Evolutionary conservation across 2,113 vertebrate species (phyloP), one percentile per base, ranked within the genome.

Genomic region (Cyprinodon tularosa): DNA sequence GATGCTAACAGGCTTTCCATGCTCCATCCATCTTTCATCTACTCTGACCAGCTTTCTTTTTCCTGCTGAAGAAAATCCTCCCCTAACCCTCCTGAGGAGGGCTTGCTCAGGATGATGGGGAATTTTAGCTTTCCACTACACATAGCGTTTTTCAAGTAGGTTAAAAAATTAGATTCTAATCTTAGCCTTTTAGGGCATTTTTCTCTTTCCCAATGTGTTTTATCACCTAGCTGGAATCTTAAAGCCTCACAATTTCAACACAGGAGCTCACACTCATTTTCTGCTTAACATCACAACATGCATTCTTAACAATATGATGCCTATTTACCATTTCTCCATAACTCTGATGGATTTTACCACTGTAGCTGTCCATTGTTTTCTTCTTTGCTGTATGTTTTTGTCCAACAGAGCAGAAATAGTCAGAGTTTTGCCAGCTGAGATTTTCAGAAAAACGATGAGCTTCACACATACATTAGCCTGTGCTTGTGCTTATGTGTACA

Each of bases 301-400:
- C 65, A 68, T 82, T 78, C 83, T 75, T 74, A 71, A 86, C 87
- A 88, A 86, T 82, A 78, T 84, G 84, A 29, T 29, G 29, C 68
- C 72, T 29, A 59, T 86, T 80, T 78, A 68, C 81, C 88, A 88
- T 80, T 90, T 82, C 29, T 29, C 29, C 29, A 84, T 77, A 71
- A 48, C 78, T 82, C 79, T 80, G 83, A 84, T 60, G 77, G 78
- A 84, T 81, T 13, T 63, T 82, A 77, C 74, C 85, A 76, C 61
- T 53, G 77, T 63, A 83, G 68, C 57, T 85, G 80, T 87, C 82
- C 85, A 76, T 85, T 84, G 78, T 78, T 64, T 15, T n/a, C 47
- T 69, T 71, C 79, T 87, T 84, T 71, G 74, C 77, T 83, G 73
- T 87, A 84, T 91, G 80, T 81, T 82, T 91, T 77, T 53, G 66